Evolutionary conservation across 2,888 invertebrate species (phyloP).

Genomic region (Schizaphis graminum): DNA sequence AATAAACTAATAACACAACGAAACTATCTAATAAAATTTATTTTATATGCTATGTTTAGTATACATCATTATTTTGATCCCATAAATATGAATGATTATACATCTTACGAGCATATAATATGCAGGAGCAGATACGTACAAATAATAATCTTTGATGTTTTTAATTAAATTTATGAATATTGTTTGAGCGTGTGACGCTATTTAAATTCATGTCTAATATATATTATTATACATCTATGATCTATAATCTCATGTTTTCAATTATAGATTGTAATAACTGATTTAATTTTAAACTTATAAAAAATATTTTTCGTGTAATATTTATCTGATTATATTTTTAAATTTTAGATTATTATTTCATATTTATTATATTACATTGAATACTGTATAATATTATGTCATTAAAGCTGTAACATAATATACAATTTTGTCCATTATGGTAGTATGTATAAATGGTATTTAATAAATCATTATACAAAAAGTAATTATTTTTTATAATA

Average conservation of each 20-base stretch:
- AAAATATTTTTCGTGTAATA: background rate
- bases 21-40: background rate
- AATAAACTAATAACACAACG: background rate
- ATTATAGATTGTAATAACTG: background rate
- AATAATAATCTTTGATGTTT: background rate
- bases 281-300: background rate
- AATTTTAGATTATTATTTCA: background rate
- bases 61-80: background rate
- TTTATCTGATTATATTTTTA: background rate
- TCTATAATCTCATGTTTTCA: background rate
- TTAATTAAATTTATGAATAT: background rate
- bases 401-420: background rate
- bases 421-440: background rate
- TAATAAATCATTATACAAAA: conserved; percentile 33
- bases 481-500: background rate
- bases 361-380: background rate
- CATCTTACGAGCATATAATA: background rate
- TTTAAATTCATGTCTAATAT: background rate
- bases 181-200: background rate
- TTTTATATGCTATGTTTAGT: background rate
- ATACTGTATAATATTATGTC: background rate
- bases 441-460: background rate
- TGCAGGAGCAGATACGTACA: background rate
- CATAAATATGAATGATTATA: background rate
- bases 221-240: background rate